Evolutionary conservation across 2,888 invertebrate genomes (phyloP).

Genomic region (Zootermopsis nevadensis): DNA sequence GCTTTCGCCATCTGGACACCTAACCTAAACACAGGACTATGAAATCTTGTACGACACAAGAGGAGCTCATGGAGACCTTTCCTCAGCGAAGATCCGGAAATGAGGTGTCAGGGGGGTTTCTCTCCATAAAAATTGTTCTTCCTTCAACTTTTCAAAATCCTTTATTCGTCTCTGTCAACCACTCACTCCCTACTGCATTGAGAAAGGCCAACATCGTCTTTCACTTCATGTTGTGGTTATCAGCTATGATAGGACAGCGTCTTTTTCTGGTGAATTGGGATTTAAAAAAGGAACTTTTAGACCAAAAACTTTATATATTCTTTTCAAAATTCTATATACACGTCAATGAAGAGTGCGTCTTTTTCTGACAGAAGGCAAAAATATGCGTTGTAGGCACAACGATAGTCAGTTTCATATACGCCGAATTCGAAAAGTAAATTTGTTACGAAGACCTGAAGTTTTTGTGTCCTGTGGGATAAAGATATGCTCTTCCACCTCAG

Average conservation of each 20-base stretch:
- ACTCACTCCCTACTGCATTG: background rate
- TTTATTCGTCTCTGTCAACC: constrained; percentile 12
- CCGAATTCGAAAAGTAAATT: background rate
- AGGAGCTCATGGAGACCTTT: background rate
- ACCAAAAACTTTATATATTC: background rate
- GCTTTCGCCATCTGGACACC: background rate
- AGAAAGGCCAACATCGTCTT: background rate
- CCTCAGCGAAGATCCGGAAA: background rate
- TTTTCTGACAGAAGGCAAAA: background rate
- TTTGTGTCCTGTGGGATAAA: background rate
- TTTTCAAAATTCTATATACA: background rate
- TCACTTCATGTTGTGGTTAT: constrained; percentile 7
- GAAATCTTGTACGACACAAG: background rate
- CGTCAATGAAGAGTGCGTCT: background rate
- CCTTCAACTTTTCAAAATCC: background rate
- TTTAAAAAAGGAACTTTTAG: constrained; percentile 6
- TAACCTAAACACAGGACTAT: background rate
- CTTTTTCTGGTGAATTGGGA: background rate
- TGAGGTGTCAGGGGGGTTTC: constrained; percentile 5
- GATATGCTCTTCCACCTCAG: background rate
- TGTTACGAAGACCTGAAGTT: background rate
- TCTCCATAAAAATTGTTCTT: constrained; percentile 3
- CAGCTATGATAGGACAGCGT: background rate
- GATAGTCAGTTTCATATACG: background rate
- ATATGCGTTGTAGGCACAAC: background rate